Base-by-base conservation (phyloP, 2,113 vertebrate species). In the Ibidorhyncha struthersii region DNA sequence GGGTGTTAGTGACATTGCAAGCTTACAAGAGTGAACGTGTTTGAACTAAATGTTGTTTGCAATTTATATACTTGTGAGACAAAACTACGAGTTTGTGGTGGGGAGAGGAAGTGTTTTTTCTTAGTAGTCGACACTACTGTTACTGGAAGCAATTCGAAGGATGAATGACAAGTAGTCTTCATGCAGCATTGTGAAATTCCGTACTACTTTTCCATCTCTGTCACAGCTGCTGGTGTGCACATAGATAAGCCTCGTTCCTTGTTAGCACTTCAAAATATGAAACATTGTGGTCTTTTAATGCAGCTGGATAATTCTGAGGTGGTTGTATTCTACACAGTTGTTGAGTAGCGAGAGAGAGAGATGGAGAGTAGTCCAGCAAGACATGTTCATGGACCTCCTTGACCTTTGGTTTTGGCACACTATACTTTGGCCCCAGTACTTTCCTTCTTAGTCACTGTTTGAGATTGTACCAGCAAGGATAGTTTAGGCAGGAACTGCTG, bases 21-120 rank as follows among this genome's bases (percentile, higher is more conserved):
- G 85, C 36, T 55, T 82, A 16, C 1, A 67, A 32, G n/a, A 77
- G 25, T 34, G 11, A 82, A 91, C 26, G 9, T 74, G 50, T 82
- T 87, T 79, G 74, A 93, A 61, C 66, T 34, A 41, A 56, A 25
- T 66, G 40, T 38, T 36, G 13, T 63, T 80, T 82, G 85, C 53
- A 50, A 4, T 56, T 82, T 40, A 18, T 76, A 25, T 82, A 50
- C 40, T 50, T 90, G 36, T 49, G 70, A 91, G 43, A 63, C 34
- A 53, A 74, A 89, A 32, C 49, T 50, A 50, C 0, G 0, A 9
- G 32, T 86, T 89, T 0, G 0, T 70, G 36, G 45, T 72, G 18
- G 40, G 43, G 20, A 88, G 26, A 70, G 83, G 43, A 87, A 26
- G 30, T 8, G 77, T 85, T 85, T 38, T 23, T 67, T 86, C 30